phyloP scores from a whole-genome alignment of 2,888 invertebrate genomes.

The Caenorhabditis sp. region DNA sequence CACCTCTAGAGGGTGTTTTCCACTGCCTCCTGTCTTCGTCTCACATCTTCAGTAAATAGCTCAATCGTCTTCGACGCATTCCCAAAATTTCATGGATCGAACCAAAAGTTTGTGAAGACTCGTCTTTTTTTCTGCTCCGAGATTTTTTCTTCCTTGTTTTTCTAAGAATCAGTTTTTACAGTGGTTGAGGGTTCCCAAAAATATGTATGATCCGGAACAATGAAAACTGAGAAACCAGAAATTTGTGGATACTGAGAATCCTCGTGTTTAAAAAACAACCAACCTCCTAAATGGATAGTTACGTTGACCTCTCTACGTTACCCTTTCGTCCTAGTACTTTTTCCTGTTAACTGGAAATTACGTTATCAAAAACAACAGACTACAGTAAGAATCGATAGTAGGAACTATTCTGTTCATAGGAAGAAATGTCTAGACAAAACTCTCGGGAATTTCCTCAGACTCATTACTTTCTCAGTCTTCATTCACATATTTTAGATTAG shows the following conservation, averaged over 20 bases:
- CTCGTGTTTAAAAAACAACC: too few relatives aligned
- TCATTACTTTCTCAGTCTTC: neutral
- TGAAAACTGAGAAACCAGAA: too few relatives aligned
- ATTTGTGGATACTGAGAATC: too few relatives aligned
- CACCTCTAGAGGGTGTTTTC: constrained; percentile 3
- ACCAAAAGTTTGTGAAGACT: constrained; percentile 26
- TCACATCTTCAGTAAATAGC: constrained; percentile 31
- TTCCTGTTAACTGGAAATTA: neutral
- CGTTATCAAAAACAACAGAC: neutral
- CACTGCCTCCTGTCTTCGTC: constrained; percentile 5
- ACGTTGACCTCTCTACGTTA: too few relatives aligned
- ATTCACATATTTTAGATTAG: neutral
- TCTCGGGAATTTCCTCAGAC: neutral
- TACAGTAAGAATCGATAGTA: neutral
- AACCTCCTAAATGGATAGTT: too few relatives aligned
- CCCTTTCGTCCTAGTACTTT: too few relatives aligned
- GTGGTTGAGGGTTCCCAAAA: neutral
- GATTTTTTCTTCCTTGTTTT: constrained; percentile 17
- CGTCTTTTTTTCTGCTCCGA: neutral
- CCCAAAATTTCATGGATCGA: constrained; percentile 9
- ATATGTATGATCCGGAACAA: too few relatives aligned
- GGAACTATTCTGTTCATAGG: neutral
- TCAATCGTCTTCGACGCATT: constrained; percentile 34
- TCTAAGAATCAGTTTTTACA: neutral
- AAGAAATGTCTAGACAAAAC: constrained; percentile 15